Evolutionary conservation across 1,140 invertebrate species (phyloP), one percentile per base, ranked within the genome.

Genomic region (Hermetia illucens): DNA sequence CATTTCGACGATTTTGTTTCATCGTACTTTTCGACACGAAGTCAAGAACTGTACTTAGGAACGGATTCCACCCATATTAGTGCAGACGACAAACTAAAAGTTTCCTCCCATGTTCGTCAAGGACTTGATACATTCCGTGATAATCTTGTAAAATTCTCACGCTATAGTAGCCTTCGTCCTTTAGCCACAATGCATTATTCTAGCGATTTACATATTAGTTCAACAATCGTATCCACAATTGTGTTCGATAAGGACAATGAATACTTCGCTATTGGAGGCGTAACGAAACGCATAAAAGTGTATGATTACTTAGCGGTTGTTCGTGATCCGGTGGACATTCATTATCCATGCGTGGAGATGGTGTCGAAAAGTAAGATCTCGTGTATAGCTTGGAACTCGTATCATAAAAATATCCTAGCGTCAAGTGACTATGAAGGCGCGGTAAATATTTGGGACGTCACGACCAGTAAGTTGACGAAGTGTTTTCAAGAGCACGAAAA

Each of bases 201-300:
- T 29, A 82, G 76, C 48, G 91, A 95, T 61, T 32, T 61, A 16
- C 79, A 82, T 49, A 88, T 85, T 51, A 82, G 80, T 53, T 87
- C 88, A 1, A 93, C 86, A 17, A 96, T 96, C 50, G 91, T 95
- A 0, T 94, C 90, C 6, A 91, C 87, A 46, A 94, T 97, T 47
- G 92, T 96, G 62, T 97, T 97, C 65, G 91, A 97, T 54, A 89
- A 92, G 61, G 91, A 96, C 59, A 84, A 87, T 58, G 91, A 96
- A 65, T 90, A 81, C 62, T 95, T 97, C 65, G 92, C 91, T 0
- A 92, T 96, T 45, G 92, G 91, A 29, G 92, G 93, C 12, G 90
- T 97, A 2, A 94, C 91, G 0, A 94, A 92, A 55, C 75, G 87
- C 40, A 96, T 97, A 24, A 94, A 95, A 63, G 78, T 94, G 16